Evolutionary conservation across 2,888 invertebrate species (phyloP).

Genomic region (Deilephila elpenor): DNA sequence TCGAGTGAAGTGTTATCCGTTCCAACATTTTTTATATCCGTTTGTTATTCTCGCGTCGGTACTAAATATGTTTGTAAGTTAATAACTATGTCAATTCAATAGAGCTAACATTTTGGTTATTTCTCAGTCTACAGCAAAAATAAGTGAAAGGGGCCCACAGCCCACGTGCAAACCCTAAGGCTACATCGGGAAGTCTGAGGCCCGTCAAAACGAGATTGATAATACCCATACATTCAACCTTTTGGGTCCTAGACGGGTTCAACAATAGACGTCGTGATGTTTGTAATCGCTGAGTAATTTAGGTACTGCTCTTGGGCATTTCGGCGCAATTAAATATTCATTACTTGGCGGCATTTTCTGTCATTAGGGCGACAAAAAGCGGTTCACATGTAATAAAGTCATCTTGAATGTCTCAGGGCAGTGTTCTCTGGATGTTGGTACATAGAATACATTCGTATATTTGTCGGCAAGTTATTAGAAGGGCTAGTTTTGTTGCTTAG

Average conservation of each 20-base stretch:
- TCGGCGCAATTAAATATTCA: slow-evolving; percentile 81
- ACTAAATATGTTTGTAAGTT: background rate
- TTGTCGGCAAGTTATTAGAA: background rate
- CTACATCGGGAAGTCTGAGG: background rate
- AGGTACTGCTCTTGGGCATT: slow-evolving; percentile 60
- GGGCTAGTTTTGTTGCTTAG: background rate
- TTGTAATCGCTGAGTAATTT: slow-evolving; percentile 63
- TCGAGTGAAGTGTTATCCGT: too few relatives aligned
- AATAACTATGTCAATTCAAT: background rate
- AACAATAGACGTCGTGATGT: slow-evolving; percentile 34
- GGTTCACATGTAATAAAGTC: slow-evolving; percentile 49
- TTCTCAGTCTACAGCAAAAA: slow-evolving; percentile 12
- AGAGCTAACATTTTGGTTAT: background rate
- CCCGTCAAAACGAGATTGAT: slow-evolving; percentile 4
- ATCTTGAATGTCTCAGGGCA: slow-evolving; percentile 43
- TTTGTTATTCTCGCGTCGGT: too few relatives aligned
- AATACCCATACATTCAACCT: slow-evolving; percentile 18
- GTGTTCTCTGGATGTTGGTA: slow-evolving; percentile 24
- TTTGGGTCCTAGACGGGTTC: background rate
- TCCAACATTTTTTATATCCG: too few relatives aligned
- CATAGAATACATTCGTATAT: background rate
- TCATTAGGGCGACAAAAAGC: slow-evolving; percentile 69
- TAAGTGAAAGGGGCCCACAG: slow-evolving; percentile 5
- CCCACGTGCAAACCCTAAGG: slow-evolving; percentile 16
- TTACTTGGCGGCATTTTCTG: slow-evolving; percentile 68